Conservation (phyloP, 2,113 vertebrate species). For the Anas platyrhynchos region DNA sequence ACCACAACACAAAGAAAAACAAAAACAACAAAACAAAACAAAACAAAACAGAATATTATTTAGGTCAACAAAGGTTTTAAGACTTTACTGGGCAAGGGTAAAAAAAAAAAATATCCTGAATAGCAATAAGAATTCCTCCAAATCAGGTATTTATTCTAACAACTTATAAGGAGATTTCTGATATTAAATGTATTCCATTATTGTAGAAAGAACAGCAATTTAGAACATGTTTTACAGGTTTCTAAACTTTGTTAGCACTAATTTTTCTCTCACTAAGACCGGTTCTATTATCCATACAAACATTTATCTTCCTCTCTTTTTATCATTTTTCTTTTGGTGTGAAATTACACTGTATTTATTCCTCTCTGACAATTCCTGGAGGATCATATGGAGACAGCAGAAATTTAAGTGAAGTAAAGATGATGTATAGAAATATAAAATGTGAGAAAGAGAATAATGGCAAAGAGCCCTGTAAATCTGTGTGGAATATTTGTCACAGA, state of each 20-base stretch:
- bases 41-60: not conserved
- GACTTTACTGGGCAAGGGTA: rapidly evolving
- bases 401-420: not conserved
- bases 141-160: not conserved
- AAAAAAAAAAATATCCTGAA: not conserved
- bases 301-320: not conserved
- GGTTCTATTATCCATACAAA: not conserved
- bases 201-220: not conserved
- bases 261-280: not conserved
- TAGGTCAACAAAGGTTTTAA: not conserved
- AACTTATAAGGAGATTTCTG: not conserved
- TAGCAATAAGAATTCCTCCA: not conserved
- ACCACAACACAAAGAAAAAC: not conserved
- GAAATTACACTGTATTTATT: not conserved
- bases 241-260: not conserved
- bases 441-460: not conserved
- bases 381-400: not conserved
- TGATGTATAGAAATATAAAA: not conserved
- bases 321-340: not conserved
- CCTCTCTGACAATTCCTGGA: slow-evolving; percentile 4
- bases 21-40: not conserved
- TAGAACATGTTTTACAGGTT: not conserved
- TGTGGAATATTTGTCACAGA: not conserved
- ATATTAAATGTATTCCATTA: not conserved
- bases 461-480: not conserved